Evolutionary conservation across 1,140 invertebrate genomes (phyloP).

Genomic region (Wiebesia pumilae): DNA sequence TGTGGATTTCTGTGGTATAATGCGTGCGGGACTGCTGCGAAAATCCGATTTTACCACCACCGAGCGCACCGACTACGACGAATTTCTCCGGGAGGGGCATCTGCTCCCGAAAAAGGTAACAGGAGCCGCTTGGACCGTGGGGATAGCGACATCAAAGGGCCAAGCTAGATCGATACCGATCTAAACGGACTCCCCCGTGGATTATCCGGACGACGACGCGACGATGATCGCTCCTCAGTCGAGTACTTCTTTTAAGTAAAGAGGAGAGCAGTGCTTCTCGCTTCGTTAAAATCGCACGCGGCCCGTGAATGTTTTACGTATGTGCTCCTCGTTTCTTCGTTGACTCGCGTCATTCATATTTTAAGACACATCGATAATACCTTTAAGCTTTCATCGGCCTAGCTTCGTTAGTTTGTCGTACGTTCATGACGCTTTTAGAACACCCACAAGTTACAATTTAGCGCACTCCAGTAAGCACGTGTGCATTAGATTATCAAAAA

Average conservation of each 20-base stretch:
- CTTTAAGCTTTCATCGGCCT: neutral
- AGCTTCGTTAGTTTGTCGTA: neutral
- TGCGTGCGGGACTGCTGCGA: neutral
- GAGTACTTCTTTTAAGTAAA: neutral
- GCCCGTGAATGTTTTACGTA: neutral
- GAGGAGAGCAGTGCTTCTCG: neutral
- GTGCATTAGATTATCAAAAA: too few species aligned
- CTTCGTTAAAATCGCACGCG: neutral
- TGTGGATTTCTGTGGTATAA: neutral
- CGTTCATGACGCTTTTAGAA: too few species aligned
- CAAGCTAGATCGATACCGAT: constrained; percentile 14
- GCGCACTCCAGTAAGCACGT: too few species aligned
- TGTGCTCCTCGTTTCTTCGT: neutral
- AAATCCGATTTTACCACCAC: neutral
- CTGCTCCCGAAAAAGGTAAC: constrained; percentile 25
- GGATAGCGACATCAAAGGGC: constrained; percentile 7
- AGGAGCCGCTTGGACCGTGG: neutral
- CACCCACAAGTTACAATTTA: too few species aligned
- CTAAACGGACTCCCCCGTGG: constrained; percentile 6
- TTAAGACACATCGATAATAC: neutral
- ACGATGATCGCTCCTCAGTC: neutral
- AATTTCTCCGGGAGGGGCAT: neutral
- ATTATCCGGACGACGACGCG: neutral
- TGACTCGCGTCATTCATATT: neutral
- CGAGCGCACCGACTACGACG: constrained; percentile 6